phyloP scores from a whole-genome alignment of 2,797 vertebrate genomes.

The Phaenicophaeus curvirostris region DNA sequence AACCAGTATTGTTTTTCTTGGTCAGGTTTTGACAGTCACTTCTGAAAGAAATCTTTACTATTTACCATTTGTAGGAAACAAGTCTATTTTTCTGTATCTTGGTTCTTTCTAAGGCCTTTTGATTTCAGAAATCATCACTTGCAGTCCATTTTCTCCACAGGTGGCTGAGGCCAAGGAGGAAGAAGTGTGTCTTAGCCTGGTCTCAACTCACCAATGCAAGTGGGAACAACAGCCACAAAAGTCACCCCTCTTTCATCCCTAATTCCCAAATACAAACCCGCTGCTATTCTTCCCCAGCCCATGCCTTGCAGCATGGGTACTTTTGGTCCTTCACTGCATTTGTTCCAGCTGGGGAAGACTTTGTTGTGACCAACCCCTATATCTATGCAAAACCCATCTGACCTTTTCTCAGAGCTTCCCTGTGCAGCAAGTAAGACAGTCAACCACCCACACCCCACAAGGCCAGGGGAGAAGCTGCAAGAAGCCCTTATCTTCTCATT shows the following conservation, averaged over 20 bases:
- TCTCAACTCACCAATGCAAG: neutral
- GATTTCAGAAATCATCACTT: neutral
- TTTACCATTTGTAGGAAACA: neutral
- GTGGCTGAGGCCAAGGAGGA: neutral
- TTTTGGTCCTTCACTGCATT: neutral
- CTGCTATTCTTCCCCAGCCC: fast-evolving
- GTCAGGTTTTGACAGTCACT: neutral
- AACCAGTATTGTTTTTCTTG: neutral
- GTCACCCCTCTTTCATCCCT: neutral
- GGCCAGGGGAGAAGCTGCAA: neutral
- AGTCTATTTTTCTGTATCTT: neutral
- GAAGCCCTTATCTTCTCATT: neutral
- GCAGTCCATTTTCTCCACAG: neutral
- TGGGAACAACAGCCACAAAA: neutral
- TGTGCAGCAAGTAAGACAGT: fast-evolving
- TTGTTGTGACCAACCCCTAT: fast-evolving
- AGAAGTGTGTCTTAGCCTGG: fast-evolving
- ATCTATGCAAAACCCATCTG: neutral
- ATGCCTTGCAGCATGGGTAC: fast-evolving
- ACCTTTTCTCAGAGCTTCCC: neutral
- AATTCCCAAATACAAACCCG: neutral
- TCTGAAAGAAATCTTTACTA: neutral
- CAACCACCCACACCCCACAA: neutral
- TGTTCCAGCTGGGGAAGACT: neutral
- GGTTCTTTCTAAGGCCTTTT: neutral